Evolutionary conservation across 35 echinoderm and acorn worm species (phyloP).

Genomic region (Ophioderma brevispina): DNA sequence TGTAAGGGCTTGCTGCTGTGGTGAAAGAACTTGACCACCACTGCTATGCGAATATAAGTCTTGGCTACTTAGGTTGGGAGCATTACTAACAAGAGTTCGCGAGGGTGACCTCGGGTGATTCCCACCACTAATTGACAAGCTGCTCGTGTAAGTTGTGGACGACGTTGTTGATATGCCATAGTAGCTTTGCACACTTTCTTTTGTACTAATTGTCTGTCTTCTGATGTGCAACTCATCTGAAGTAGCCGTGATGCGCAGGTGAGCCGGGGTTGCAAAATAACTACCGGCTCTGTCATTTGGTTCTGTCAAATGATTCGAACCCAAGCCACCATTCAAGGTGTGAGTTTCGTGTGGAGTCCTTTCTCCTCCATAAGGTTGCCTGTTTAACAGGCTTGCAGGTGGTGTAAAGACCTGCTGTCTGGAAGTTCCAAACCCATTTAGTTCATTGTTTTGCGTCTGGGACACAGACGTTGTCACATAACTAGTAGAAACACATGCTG

Average conservation of each 20-base stretch:
- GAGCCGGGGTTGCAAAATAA: constrained; percentile 16
- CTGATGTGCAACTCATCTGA: constrained; percentile 67
- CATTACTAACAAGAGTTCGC: background rate
- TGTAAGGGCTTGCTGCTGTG: background rate
- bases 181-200: constrained; percentile 66
- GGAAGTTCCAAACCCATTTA: constrained; percentile 17
- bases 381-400: constrained; percentile 31
- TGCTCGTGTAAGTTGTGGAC: constrained; percentile 70
- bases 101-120: constrained; percentile 20
- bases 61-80: constrained; percentile 1
- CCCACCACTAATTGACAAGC: constrained; percentile 27
- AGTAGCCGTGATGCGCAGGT: constrained; percentile 45
- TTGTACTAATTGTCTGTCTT: constrained; percentile 67
- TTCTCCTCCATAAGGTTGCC: constrained; percentile 54
- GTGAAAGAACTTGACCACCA: background rate
- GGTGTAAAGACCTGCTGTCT: constrained; percentile 13
- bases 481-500: background rate
- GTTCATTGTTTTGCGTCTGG: background rate
- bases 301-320: constrained; percentile 18
- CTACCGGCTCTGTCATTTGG: constrained; percentile 24
- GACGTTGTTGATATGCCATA: constrained; percentile 68
- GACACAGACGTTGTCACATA: background rate
- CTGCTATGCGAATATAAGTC: constrained; percentile 38
- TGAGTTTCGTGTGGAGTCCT: constrained; percentile 22
- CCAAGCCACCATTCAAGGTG: constrained; percentile 14